A percentile compares a stretch with the other conserved stretches of the same genome.
These are phyloP conservation scores for Nicator chloris DNA, from an alignment of 2,113 vertebrate genomes.

Conservation along the genomic window DNA sequence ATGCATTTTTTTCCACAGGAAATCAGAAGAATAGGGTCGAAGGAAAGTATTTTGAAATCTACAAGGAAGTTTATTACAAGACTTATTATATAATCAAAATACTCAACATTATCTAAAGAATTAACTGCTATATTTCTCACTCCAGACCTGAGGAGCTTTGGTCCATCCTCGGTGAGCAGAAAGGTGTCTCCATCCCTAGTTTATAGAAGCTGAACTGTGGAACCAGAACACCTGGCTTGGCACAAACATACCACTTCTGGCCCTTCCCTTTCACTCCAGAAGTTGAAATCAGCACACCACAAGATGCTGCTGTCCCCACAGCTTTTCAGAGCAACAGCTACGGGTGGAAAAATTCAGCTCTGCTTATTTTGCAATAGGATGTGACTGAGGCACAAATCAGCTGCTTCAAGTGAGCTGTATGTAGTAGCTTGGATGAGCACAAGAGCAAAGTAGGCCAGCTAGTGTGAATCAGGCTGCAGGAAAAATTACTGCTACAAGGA, in stretches of 20 bases:
- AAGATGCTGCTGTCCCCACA: constrained; percentile 26
- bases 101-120: neutral
- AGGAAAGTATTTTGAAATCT: constrained; percentile 8
- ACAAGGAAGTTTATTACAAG: neutral
- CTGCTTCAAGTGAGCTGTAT: rapidly evolving
- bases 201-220: neutral
- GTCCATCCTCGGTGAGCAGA: neutral
- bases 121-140: neutral
- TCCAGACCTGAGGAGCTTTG: neutral
- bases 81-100: neutral
- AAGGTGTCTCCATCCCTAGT: neutral
- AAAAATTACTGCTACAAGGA: neutral
- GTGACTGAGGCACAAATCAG: neutral
- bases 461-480: neutral
- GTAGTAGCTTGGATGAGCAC: neutral
- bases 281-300: neutral
- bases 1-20: neutral
- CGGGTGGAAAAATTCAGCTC: neutral
- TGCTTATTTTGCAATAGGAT: neutral
- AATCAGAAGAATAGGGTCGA: neutral
- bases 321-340: neutral
- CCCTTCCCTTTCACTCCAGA: neutral
- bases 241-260: neutral
- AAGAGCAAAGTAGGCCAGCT: neutral
- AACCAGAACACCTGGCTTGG: neutral